A percentile compares a stretch with the other conserved stretches of the same genome.
These are phyloP conservation scores for Periophthalmus modestus DNA, from an alignment of 2,113 vertebrate species.

Conservation along the genomic window DNA sequence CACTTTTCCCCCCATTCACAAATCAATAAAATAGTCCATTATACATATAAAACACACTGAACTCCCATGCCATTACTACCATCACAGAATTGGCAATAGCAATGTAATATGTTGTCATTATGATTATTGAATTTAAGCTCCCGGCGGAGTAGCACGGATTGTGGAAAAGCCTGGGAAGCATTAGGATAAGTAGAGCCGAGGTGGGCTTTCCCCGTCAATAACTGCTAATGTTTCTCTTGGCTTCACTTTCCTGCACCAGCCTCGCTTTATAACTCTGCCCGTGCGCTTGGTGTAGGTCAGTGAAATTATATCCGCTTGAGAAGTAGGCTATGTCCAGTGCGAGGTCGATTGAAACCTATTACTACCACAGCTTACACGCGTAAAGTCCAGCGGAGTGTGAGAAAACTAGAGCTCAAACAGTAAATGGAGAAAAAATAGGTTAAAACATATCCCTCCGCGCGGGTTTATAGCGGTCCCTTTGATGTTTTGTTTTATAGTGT, in stretches of 20 bases:
- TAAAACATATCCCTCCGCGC: not conserved
- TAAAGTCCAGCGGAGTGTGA: not conserved
- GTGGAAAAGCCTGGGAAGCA: conserved; percentile 27
- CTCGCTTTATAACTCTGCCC: conserved; percentile 10
- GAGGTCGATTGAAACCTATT: conserved; percentile 16
- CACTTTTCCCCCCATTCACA: not conserved
- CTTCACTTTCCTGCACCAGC: conserved; percentile 13
- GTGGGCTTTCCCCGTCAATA: conserved; percentile 57
- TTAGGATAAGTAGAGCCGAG: conserved; percentile 22
- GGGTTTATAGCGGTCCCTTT: not conserved
- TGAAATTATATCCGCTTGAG: conserved; percentile 42
- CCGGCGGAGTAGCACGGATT: not conserved
- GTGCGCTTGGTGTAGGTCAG: conserved; percentile 33
- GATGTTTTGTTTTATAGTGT: conserved; percentile 2
- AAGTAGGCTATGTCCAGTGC: conserved; percentile 25
- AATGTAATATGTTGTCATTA: conserved; percentile 13
- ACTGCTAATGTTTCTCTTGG: conserved; percentile 33
- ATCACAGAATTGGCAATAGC: not conserved
- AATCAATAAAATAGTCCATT: not conserved
- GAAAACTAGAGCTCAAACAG: not conserved
- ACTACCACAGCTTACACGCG: not conserved
- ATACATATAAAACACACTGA: not conserved
- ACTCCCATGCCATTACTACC: not conserved
- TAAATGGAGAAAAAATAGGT: not conserved
- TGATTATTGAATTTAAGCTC: conserved; percentile 26